These are phyloP conservation scores for Spilosoma lubricipeda DNA, from an alignment of 2,888 invertebrate species.

Conservation along the genomic window DNA sequence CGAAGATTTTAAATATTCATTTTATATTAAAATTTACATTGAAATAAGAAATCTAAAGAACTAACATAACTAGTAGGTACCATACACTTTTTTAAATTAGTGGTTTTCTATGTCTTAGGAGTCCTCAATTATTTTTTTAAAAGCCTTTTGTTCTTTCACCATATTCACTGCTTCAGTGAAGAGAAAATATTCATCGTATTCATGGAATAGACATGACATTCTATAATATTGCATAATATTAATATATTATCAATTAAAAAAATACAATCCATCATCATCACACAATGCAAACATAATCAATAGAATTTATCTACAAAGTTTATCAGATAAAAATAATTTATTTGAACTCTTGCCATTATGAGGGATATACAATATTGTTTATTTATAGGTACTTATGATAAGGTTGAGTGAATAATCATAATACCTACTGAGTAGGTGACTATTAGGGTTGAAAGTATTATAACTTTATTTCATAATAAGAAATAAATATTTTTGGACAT, in stretches of 20 bases:
- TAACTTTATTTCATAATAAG: no score
- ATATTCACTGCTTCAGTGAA: background rate
- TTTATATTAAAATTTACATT: no score
- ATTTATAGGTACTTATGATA: background rate
- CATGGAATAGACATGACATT: background rate
- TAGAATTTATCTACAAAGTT: background rate
- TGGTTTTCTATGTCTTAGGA: background rate
- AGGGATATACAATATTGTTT: background rate
- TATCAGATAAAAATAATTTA: slow-evolving; percentile 1
- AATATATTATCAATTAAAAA: background rate
- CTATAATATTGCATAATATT: background rate
- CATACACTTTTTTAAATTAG: background rate
- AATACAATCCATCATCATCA: background rate
- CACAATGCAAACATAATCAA: background rate
- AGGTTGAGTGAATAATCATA: background rate
- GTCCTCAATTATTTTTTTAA: background rate
- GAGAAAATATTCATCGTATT: background rate
- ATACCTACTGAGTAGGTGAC: background rate
- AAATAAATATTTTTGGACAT: no score
- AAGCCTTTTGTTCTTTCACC: background rate
- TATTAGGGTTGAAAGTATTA: background rate
- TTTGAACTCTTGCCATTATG: background rate
- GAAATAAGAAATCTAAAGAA: background rate
- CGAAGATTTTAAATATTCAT: no score
- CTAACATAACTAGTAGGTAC: background rate